Evolutionary conservation across 2,797 vertebrate genomes (phyloP).

Genomic region (Ambastaia sidthimunki): DNA sequence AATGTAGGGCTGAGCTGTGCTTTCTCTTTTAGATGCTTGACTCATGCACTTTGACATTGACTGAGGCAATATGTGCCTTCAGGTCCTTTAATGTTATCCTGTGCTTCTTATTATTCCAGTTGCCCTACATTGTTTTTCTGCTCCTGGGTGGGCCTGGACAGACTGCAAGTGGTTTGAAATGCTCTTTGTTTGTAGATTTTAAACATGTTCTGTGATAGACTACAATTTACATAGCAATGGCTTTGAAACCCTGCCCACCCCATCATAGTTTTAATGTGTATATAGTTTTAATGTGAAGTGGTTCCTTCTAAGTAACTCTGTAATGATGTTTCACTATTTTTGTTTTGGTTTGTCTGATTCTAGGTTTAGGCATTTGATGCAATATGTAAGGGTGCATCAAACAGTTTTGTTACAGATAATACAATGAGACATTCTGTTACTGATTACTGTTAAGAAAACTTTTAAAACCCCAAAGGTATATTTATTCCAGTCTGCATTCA

Average conservation of each 20-base stretch:
- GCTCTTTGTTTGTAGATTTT: neutral
- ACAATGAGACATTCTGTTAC: too few species aligned
- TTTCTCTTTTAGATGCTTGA: neutral
- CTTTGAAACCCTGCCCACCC: too few species aligned
- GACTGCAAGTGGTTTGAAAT: neutral
- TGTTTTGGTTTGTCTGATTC: too few species aligned
- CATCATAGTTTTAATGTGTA: too few species aligned
- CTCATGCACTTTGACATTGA: constrained; percentile 10
- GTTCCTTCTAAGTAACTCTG: too few species aligned
- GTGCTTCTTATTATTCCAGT: neutral
- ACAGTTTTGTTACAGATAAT: too few species aligned
- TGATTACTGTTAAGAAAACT: too few species aligned
- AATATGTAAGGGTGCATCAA: too few species aligned
- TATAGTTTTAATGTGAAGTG: neutral
- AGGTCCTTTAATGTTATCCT: neutral
- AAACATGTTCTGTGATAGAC: neutral
- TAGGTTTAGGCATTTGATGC: too few species aligned
- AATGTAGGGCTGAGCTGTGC: neutral
- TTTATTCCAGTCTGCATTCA: too few species aligned
- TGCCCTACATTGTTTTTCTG: neutral
- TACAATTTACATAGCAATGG: neutral
- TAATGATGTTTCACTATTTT: too few species aligned
- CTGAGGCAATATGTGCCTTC: constrained; percentile 12
- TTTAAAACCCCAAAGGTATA: too few species aligned
- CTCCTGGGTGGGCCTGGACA: neutral